Evolutionary conservation across 1,140 invertebrate genomes (phyloP), one percentile per base, ranked within the genome.

Genomic region (Calycopis cecrops): DNA sequence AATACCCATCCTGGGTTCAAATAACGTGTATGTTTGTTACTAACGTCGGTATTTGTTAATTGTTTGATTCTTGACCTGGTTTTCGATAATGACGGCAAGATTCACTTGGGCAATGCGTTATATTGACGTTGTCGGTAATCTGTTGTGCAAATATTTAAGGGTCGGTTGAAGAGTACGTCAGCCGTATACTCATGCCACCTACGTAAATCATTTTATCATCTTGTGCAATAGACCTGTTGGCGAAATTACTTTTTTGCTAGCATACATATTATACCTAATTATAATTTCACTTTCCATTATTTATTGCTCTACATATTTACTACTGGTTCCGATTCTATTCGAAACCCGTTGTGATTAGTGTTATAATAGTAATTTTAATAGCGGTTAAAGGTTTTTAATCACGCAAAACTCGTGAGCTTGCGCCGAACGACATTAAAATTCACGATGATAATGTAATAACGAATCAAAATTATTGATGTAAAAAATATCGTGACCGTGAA

Each of bases 21-120:
- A 28, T 28, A 28, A 3, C n/a, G 14, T 44, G 40, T 40, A 40
- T 40, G 37, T 42, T 14, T 44, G 40, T 44, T 16, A 14, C 37
- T 42, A 40, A 17, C 40, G 47, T 52, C 60, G 44, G 38, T 62
- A 63, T 60, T 59, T 56, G 67, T 62, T 82, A 85, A 85, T 79
- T 69, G 73, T 66, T 76, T 68, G 73, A 75, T 79, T 73, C 79
- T 85, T 85, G 81, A 81, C 79, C 81, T 71, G 70, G 62, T 77
- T 85, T 62, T 54, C 57, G 42, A 67, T 69, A 69, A 63, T 70
- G 63, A 72, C 60, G 48, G 63, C 70, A 73, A 75, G 52, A 62
- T 67, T 57, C 60, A 53, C 64, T 65, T 60, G 57, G 57, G 64
- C 52, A 67, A 69, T 60, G 63, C 48, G 59, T 59, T 54, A 52